Base-by-base conservation (phyloP, 2,113 vertebrate genomes). In the Syrrhaptes paradoxus region DNA sequence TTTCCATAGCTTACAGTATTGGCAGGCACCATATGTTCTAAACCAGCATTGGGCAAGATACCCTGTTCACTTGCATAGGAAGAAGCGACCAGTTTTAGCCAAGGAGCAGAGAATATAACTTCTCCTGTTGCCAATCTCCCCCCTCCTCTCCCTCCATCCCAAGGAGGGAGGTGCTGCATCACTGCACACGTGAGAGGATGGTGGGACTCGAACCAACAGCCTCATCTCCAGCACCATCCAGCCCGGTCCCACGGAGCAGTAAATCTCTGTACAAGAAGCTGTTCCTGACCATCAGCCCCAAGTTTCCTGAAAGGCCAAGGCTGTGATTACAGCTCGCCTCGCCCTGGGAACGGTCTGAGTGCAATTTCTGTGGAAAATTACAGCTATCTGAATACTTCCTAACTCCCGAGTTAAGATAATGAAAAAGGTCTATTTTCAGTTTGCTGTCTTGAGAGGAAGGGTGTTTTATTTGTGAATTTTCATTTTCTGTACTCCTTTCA, bases 1-100 rank as follows among this genome's bases (percentile, higher is more conserved):
- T 89, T 83, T 63, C 74, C 45, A 2, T 16, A 17, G 52, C 4
- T 65, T 61, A 48, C 1, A 4, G 25, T 19, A 34, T n/a, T 76
- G 58, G 18, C 22, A 29, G 20, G 20, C 38, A 51, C 7, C 1
- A 1, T 26, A 13, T n/a, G 18, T 70, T 75, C 54, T 61, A 65
- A 65, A 57, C 21, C 19, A 83, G 11, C 8, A 1, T 0, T 41
- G 31, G 75, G 25, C 45, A 74, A 62, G 79, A 5, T 20, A 9
- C 9, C 22, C n/a, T 0, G 0, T 32, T 65, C 34, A 17, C 13
- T 58, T 73, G 6, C 13, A 1, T 2, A 13, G 46, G 51, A 48
- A 81, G 61, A 63, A 48, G 8, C 10, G 36, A 43, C 31, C 19
- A 12, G 24, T 31, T 90, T 67, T 34, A 52, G 51, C 36, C 21